These are phyloP conservation scores for Archips xylosteana DNA, from an alignment of 2,888 invertebrate species.

Conservation along the genomic window DNA sequence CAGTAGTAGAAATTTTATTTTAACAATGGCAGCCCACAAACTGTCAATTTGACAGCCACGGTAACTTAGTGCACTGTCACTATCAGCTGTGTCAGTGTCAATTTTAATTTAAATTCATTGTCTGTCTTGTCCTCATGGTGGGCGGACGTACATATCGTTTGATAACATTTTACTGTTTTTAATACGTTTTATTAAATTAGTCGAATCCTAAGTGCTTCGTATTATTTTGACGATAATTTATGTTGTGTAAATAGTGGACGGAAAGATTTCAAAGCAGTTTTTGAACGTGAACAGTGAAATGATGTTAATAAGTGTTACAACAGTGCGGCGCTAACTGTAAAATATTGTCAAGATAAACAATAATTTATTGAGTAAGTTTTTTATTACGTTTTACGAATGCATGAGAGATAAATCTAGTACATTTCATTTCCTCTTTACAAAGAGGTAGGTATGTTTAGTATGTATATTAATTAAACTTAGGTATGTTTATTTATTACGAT, in stretches of 20 bases:
- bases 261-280: conserved; percentile 9
- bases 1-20: not conserved
- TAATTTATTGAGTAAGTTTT: conserved; percentile 27
- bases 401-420: not conserved
- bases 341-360: conserved; percentile 21
- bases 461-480: not conserved
- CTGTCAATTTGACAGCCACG: conserved; percentile 1
- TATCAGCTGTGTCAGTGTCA: not conserved
- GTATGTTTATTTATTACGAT: conserved; percentile 24
- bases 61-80: not conserved
- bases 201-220: not conserved
- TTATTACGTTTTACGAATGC: not conserved
- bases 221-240: conserved; percentile 15
- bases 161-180: conserved; percentile 9
- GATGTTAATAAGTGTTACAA: conserved; percentile 23
- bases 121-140: not conserved
- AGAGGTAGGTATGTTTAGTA: not conserved
- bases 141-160: not conserved
- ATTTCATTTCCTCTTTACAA: not conserved
- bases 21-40: not conserved
- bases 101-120: not conserved
- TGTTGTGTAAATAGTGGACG: conserved; percentile 6
- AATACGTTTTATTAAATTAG: conserved; percentile 8
- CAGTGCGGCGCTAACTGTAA: conserved; percentile 13
- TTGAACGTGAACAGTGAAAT: conserved; percentile 18